Conservation (phyloP, 2,113 vertebrate genomes). For the Hemibagrus wyckioides region DNA sequence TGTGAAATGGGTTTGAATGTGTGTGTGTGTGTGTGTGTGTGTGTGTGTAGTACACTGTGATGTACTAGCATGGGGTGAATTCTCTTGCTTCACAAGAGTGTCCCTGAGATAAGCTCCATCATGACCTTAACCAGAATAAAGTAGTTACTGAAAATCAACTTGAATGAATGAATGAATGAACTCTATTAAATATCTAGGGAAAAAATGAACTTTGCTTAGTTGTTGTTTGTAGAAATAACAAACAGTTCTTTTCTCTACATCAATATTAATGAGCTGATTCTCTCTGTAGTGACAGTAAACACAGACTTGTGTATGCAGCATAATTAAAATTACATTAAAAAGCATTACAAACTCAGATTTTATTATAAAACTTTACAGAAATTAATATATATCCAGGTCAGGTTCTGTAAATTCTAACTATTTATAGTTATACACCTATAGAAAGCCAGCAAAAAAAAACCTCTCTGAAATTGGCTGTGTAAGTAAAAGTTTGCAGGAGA, state of each 20-base stretch:
- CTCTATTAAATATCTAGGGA: background rate
- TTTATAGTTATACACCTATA: background rate
- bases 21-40: too few species aligned
- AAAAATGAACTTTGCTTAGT: background rate
- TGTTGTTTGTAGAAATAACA: background rate
- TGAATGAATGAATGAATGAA: background rate
- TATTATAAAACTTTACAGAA: constrained; percentile 18
- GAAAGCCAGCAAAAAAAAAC: background rate
- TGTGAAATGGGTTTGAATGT: too few species aligned
- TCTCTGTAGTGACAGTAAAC: background rate
- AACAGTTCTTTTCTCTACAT: background rate
- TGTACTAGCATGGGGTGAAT: too few species aligned
- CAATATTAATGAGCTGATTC: background rate
- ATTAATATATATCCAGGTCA: background rate
- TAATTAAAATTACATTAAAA: too few species aligned
- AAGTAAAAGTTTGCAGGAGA: background rate
- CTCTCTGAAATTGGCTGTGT: background rate
- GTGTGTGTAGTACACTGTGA: too few species aligned
- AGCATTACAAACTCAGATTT: too few species aligned
- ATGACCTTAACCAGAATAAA: too few species aligned
- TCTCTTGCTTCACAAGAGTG: too few species aligned
- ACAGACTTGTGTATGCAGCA: background rate
- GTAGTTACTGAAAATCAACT: background rate
- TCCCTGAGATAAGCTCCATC: too few species aligned
- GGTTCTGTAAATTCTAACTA: background rate